Evolutionary conservation across 35 echinoderm and acorn worm species (phyloP), one percentile per base, ranked within the genome.

Genomic region (Ophiothrix spiculata): DNA sequence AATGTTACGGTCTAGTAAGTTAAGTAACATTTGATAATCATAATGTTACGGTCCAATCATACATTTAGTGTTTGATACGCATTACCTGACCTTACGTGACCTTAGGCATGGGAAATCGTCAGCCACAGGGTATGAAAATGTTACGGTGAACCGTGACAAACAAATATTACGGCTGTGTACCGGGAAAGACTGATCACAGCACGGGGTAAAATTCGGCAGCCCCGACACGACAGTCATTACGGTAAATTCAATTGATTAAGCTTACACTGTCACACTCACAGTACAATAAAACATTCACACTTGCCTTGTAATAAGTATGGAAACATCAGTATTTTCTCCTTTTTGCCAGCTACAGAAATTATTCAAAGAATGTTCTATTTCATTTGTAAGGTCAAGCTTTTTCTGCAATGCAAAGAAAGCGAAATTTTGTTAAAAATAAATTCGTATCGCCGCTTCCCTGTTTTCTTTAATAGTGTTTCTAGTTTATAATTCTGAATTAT

Each of bases 311-410:
- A 94, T 86, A 31, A 94, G 88, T 40, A 94, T 46, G 0, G 92
- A 94, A 39, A 94, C 81, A 36, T 94, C 92, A 25, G 84, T 86
- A 17, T 74, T 86, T 19, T 77, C 74, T 39, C 56, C 38, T 46
- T 82, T 90, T 54, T 94, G 92, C 92, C 92, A 94, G 37, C 82
- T 19, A 56, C 92, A 94, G 45, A 94, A 94, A 38, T 56, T 90
- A 21, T 81, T 76, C 79, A 94, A 56, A n/a, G 92, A 82, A 23
- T 86, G 39, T 0, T 87, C 88, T 0, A 94, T 54, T 79, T 94
- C 88, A 64, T 94, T 84, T 38, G 73, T 46, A 35, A 94, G 34
- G 33, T 86, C 38, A 15, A 94, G 84, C 3, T 94, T 77, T 0
- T 64, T 42, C 92, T 90, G 79, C 39, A 84, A 21, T n/a, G 37